A percentile compares a stretch with the other conserved stretches of the same genome.
phyloP scores from a whole-genome alignment of 2,797 vertebrate species.

The Gambelia wislizenii region DNA sequence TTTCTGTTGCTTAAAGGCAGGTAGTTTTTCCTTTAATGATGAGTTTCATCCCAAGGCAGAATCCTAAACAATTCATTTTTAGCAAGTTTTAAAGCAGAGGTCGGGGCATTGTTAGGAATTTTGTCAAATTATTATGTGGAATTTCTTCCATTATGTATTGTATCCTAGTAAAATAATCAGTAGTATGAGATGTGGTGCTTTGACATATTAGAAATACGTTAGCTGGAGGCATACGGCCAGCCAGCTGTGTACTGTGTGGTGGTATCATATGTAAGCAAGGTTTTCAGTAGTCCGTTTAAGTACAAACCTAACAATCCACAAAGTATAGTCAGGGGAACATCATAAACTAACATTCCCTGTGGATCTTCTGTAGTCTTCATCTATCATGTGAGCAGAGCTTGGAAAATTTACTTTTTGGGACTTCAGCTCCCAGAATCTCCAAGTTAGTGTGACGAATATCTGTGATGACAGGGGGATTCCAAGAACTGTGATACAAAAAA shows the following conservation, averaged over 20 bases:
- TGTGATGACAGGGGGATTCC: no score
- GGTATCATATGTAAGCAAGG: neutral
- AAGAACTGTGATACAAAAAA: no score
- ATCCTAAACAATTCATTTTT: neutral
- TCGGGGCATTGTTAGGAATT: neutral
- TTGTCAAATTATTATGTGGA: neutral
- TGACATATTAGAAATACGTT: neutral
- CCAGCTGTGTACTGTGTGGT: neutral
- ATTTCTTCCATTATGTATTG: neutral
- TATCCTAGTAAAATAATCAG: neutral
- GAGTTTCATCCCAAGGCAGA: neutral
- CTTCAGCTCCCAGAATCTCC: no score
- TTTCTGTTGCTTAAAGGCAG: neutral
- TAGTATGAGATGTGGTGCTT: neutral
- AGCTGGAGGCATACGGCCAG: neutral
- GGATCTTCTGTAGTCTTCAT: neutral
- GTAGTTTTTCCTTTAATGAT: neutral
- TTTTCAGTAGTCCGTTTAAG: neutral
- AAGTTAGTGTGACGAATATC: no score
- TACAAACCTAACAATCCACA: neutral
- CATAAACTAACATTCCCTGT: neutral
- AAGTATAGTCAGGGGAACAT: neutral
- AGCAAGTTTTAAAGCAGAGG: neutral
- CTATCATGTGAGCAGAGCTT: neutral
- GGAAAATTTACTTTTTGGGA: no score